Conservation (phyloP, 2,113 vertebrate species). For the Xyliphius kryptos region DNA sequence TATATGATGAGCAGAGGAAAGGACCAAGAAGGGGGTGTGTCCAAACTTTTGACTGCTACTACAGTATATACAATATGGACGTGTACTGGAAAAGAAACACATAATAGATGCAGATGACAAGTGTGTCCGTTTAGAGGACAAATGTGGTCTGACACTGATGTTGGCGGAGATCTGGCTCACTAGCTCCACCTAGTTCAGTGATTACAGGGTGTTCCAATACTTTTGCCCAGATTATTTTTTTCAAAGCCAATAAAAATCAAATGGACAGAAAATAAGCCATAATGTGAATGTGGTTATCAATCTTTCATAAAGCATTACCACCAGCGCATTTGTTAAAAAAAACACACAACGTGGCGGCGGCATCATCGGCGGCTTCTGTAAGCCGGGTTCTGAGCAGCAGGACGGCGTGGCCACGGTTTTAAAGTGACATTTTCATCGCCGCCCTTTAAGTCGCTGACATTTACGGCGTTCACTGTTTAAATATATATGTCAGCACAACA, state of each 20-base stretch:
- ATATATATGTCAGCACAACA: background rate
- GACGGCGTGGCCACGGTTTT: background rate
- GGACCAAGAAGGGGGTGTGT: too few species aligned
- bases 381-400: background rate
- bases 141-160: too few species aligned
- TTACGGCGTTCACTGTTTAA: conserved; percentile 3
- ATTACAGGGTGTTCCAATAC: background rate
- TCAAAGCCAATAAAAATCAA: conserved; percentile 43
- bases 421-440: conserved; percentile 15
- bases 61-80: too few species aligned
- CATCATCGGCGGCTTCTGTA: background rate
- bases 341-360: background rate
- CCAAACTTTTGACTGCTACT: too few species aligned
- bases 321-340: conserved; percentile 17
- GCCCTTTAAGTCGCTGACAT: conserved; percentile 21
- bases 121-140: too few species aligned
- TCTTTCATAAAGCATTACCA: conserved; percentile 47
- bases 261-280: conserved; percentile 41
- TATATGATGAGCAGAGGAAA: too few species aligned
- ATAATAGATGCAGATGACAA: too few species aligned
- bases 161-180: too few species aligned
- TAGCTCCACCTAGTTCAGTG: too few species aligned
- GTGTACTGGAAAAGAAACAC: too few species aligned
- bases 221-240: conserved; percentile 42
- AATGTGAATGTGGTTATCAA: conserved; percentile 45